Evolutionary conservation across 1,140 invertebrate genomes (phyloP), one percentile per base, ranked within the genome.

Genomic region (Leucophenga varia): DNA sequence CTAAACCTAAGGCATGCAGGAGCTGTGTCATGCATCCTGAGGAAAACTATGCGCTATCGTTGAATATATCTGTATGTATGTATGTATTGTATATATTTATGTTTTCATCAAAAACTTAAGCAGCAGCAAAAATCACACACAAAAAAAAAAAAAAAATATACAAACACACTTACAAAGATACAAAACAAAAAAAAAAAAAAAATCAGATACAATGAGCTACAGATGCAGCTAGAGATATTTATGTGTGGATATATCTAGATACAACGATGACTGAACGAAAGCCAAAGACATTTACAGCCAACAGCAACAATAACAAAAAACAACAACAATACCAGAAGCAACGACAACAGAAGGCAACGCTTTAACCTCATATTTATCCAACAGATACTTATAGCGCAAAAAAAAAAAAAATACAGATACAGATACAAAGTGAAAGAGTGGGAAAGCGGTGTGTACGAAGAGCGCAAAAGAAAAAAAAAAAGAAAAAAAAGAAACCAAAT

Each of bases 361-460:
- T 69, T 71, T 71, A 71, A 71, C 68, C 68, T 71, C 68, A 71
- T 71, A 71, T 71, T 72, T 72, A 71, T 67, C 68, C 67, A 70
- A 68, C 68, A 67, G 60, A 70, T 70, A 70, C 67, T 69, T 64
- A 64, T 64, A 60, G 61, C 42, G 54, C 50, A 64, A 59, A 64
- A 58, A 57, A 34, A 55, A 52, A 32, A 47, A 35, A 42, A 45
- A 52, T 43, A 43, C 46, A 43, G n/a, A n/a, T 40, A 52, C 45
- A 45, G 37, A 38, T 36, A 53, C 50, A 49, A 41, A 42, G 10
- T 25, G 22, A 40, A n/a, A n/a, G n/a, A n/a, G n/a, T n/a, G n/a
- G n/a, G n/a, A n/a, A n/a, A n/a, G 43, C 51, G 32, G 14, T 46
- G 25, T 5, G 20, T 20, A 47, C 52, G 39, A 47, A 56, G 52